Conservation (phyloP, 2,888 invertebrate genomes). For the Epistrophe grossulariae region DNA sequence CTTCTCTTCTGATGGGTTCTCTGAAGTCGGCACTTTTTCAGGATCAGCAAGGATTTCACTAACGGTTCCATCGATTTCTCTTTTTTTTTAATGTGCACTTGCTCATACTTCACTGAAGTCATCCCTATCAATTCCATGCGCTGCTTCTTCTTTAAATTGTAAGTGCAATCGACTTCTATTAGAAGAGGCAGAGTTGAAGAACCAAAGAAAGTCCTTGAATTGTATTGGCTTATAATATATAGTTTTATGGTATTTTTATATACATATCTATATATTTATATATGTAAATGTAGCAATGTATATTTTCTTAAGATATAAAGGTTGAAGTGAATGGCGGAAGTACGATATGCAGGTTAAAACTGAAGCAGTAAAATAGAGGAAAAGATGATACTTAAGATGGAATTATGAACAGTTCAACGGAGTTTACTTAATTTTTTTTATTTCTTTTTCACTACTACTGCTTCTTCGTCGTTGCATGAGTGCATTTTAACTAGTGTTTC, state of each 20-base stretch:
- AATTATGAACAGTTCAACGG: slow-evolving; percentile 60
- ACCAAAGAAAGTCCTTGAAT: slow-evolving; percentile 5
- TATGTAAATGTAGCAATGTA: neutral
- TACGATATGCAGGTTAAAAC: slow-evolving; percentile 18
- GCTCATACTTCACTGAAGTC: slow-evolving; percentile 11
- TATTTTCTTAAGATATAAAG: neutral
- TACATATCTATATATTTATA: too few species aligned
- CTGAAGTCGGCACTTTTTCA: slow-evolving; percentile 41
- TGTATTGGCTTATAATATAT: slow-evolving; percentile 43
- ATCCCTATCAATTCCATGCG: neutral
- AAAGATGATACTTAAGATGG: slow-evolving; percentile 52
- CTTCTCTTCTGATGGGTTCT: slow-evolving; percentile 6
- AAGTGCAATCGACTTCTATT: slow-evolving; percentile 55
- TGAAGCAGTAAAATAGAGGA: slow-evolving; percentile 6
- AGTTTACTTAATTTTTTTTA: slow-evolving; percentile 33
- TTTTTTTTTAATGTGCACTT: slow-evolving; percentile 38
- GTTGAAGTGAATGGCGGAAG: neutral
- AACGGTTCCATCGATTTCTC: slow-evolving; percentile 56
- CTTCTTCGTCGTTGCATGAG: neutral
- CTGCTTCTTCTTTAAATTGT: slow-evolving; percentile 15
- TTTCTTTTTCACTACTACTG: neutral
- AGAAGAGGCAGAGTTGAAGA: slow-evolving; percentile 18
- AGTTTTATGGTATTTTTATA: slow-evolving; percentile 47
- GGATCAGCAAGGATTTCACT: slow-evolving; percentile 55
- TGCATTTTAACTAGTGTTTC: neutral